These are phyloP conservation scores for Clarias laeviceps DNA, from an alignment of 2,797 vertebrate genomes.

Conservation along the genomic window DNA sequence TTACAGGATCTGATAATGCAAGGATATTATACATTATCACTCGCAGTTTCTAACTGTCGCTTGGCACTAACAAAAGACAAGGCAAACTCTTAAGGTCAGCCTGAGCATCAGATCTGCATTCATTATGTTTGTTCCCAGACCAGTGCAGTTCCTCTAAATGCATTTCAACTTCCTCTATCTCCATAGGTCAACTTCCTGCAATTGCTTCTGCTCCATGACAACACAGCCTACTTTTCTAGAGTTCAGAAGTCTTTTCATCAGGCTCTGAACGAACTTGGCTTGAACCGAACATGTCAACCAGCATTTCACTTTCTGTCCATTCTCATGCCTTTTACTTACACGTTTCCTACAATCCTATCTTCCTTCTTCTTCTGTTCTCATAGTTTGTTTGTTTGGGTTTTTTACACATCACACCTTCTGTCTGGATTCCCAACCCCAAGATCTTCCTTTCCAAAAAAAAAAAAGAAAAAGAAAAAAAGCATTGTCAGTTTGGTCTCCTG, in stretches of 20 bases:
- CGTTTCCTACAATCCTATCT: not conserved
- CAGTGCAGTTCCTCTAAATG: slow-evolving; percentile 46
- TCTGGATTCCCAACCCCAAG: not conserved
- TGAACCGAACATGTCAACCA: not conserved
- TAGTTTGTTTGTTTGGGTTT: not conserved
- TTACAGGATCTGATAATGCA: slow-evolving; percentile 17
- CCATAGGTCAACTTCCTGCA: slow-evolving; percentile 65
- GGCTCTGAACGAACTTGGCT: not conserved
- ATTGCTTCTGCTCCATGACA: slow-evolving; percentile 36
- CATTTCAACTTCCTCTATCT: slow-evolving; percentile 65
- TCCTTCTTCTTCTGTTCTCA: not conserved
- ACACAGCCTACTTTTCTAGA: slow-evolving; percentile 6
- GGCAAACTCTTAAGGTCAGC: slow-evolving; percentile 22
- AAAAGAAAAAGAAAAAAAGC: not conserved
- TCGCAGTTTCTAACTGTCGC: not conserved
- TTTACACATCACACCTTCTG: not conserved
- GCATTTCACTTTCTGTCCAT: not conserved
- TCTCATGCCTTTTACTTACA: not conserved
- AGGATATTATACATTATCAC: slow-evolving; percentile 17
- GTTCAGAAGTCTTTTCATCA: slow-evolving; percentile 2
- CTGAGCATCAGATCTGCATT: not conserved
- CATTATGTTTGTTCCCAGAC: slow-evolving; percentile 11
- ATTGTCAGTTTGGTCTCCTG: not conserved
- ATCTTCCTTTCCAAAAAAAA: not conserved
- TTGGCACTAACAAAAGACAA: slow-evolving; percentile 19